Percentiles rank a stretch among this genome's conserved stretches.
Evolutionary conservation across 2,113 vertebrate species (phyloP).

Genomic region (Grammomys surdaster): DNA sequence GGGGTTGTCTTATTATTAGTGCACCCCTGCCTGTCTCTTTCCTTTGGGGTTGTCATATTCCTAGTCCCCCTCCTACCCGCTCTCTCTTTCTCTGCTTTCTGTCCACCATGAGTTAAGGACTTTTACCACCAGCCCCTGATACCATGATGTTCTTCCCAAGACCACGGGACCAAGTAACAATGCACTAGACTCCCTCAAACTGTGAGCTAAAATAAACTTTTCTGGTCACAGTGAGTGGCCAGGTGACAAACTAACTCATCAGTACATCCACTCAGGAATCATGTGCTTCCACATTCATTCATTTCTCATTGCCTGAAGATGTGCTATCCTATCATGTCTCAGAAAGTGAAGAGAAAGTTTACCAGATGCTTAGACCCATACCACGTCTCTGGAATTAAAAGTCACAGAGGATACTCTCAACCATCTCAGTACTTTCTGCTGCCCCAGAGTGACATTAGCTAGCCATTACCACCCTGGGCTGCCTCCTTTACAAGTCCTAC

Average conservation of each 20-base stretch:
- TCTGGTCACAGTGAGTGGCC: background rate
- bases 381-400: background rate
- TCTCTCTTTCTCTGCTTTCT: background rate
- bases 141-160: background rate
- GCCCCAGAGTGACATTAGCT: background rate
- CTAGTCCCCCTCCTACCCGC: no score
- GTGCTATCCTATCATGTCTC: background rate
- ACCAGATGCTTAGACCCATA: background rate
- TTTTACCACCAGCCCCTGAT: no score
- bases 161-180: background rate
- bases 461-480: background rate
- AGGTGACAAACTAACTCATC: background rate
- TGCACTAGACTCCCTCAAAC: background rate
- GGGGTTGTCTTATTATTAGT: no score
- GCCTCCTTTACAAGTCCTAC: background rate
- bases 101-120: background rate
- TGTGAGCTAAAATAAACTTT: background rate
- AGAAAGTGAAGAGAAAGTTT: background rate
- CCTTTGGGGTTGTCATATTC: background rate
- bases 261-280: background rate
- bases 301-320: background rate
- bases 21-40: background rate
- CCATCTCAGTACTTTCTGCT: background rate
- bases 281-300: rapidly evolving
- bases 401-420: background rate